A percentile compares a stretch with the other conserved stretches of the same genome.
These are phyloP conservation scores for Eudasyphora cyanicolor DNA, from an alignment of 2,888 invertebrate genomes.

Conservation along the genomic window DNA sequence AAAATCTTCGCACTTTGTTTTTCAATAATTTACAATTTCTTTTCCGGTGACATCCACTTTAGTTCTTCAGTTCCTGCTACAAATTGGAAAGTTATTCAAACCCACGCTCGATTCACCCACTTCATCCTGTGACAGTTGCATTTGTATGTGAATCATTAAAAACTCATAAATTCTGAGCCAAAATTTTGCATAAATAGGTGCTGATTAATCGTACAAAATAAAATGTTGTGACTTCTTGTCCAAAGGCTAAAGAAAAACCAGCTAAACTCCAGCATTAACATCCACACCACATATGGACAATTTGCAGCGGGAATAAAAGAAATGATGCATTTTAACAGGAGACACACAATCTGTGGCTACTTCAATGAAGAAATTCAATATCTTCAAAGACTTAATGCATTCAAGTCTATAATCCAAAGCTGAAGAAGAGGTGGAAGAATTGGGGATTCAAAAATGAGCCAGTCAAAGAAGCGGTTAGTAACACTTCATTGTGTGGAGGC, in stretches of 20 bases:
- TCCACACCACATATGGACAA: constrained; percentile 15
- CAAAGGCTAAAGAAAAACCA: neutral
- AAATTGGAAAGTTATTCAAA: constrained; percentile 8
- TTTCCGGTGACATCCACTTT: no score
- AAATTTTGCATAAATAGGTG: constrained; percentile 76
- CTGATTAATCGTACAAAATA: constrained; percentile 77
- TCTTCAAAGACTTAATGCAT: constrained; percentile 50
- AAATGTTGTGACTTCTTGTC: constrained; percentile 24
- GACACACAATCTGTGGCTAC: constrained; percentile 42
- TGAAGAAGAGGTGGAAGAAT: neutral
- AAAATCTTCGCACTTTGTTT: neutral
- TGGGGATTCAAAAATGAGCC: neutral
- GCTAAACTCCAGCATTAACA: neutral
- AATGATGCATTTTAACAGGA: constrained; percentile 17
- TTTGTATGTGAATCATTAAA: constrained; percentile 65
- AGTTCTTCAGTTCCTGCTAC: neutral
- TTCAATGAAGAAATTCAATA: constrained; percentile 61
- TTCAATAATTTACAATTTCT: neutral
- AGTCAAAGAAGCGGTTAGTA: neutral
- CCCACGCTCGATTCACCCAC: constrained; percentile 33
- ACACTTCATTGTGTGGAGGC: constrained; percentile 40
- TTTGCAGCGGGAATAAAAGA: constrained; percentile 39
- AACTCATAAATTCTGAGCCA: constrained; percentile 59
- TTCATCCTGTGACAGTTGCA: constrained; percentile 29
- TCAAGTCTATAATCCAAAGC: constrained; percentile 23